Percentiles rank a stretch among this genome's conserved stretches.
phyloP scores from a whole-genome alignment of 2,113 vertebrate species.

The Natator depressus region DNA sequence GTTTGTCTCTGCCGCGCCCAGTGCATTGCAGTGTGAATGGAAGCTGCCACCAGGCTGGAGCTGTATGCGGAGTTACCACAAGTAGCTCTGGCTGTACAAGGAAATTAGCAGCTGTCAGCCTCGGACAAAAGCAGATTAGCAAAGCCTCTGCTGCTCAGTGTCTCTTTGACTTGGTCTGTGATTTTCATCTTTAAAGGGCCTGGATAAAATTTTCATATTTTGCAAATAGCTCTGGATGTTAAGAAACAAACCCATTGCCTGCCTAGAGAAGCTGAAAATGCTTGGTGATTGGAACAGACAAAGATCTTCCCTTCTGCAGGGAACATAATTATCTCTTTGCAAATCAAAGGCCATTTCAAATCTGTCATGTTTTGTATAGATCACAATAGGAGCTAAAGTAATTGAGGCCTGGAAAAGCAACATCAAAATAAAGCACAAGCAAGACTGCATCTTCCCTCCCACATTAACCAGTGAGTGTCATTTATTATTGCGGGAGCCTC shows the following conservation, averaged over 20 bases:
- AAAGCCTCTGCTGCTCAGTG: background rate
- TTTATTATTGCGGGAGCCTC: background rate
- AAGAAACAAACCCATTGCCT: background rate
- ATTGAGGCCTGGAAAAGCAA: background rate
- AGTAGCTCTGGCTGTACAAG: background rate
- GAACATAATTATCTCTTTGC: background rate
- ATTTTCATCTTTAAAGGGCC: background rate
- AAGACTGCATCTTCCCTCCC: background rate
- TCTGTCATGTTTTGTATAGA: background rate
- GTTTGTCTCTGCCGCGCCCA: background rate
- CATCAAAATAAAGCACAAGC: background rate
- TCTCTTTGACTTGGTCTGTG: background rate
- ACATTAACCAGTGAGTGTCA: background rate
- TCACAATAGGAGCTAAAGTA: background rate
- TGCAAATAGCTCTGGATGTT: background rate
- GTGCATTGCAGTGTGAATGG: background rate
- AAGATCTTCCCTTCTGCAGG: background rate
- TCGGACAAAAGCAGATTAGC: background rate
- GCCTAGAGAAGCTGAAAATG: background rate
- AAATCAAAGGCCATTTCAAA: background rate
- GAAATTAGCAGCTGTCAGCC: background rate
- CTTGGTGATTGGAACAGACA: background rate
- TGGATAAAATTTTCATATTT: background rate
- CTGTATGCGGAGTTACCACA: background rate
- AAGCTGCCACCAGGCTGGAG: background rate